Conservation (phyloP, 2,888 invertebrate species). For the Hoplodrina ambigua region DNA sequence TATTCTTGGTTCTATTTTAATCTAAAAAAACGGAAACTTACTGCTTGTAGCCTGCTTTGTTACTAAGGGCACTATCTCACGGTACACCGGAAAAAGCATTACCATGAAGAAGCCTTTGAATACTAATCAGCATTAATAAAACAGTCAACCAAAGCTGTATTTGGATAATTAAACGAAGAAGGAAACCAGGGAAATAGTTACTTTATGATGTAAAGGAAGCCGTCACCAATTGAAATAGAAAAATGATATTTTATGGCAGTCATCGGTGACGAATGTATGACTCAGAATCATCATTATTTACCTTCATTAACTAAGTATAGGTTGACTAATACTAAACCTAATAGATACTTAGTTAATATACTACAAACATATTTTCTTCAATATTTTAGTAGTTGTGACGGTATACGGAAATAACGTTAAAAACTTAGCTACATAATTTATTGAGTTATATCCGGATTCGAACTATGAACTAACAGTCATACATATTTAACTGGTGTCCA, state of each 20-base stretch:
- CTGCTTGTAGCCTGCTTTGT: not conserved
- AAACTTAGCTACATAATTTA: not conserved
- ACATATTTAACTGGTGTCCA: too few relatives aligned
- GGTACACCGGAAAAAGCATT: not conserved
- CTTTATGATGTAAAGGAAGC: conserved; percentile 1
- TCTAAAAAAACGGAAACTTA: not conserved
- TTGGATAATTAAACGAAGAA: not conserved
- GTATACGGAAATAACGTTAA: conserved; percentile 4
- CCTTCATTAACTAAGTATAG: conserved; percentile 9
- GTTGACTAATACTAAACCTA: conserved; percentile 39
- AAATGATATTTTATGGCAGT: not conserved
- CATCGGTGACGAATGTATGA: conserved; percentile 39
- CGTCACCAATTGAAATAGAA: conserved; percentile 26
- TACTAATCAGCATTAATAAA: conserved; percentile 15
- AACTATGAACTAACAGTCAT: too few relatives aligned
- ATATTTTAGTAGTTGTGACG: not conserved
- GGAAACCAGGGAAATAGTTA: conserved; percentile 2
- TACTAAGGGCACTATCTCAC: not conserved
- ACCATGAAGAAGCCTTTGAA: not conserved
- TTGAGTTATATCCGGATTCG: not conserved
- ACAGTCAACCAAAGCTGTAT: not conserved
- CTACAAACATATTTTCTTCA: not conserved
- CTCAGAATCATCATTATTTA: conserved; percentile 39
- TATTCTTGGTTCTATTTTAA: not conserved
- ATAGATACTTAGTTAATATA: not conserved